Conservation (phyloP, 2,797 vertebrate species). For the Decapterus maruadsi region DNA sequence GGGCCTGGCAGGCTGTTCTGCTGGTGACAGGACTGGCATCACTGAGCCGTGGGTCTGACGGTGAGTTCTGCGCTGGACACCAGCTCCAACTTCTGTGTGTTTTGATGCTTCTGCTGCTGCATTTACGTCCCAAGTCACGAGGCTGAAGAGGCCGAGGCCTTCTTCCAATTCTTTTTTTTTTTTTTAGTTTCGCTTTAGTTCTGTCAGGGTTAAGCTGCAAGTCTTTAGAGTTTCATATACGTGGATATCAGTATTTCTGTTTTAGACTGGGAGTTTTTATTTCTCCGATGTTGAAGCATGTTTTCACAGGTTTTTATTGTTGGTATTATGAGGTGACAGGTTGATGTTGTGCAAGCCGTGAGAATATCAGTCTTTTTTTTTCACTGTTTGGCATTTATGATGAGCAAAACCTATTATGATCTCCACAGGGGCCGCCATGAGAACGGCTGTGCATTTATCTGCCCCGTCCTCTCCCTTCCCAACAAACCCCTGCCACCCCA, state of each 20-base stretch:
- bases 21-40: slow-evolving; percentile 76
- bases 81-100: slow-evolving; percentile 1
- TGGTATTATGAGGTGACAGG: slow-evolving; percentile 3
- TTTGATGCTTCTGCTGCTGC: slow-evolving; percentile 8
- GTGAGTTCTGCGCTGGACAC: slow-evolving; percentile 71
- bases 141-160: slow-evolving; percentile 1
- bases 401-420: slow-evolving; percentile 65
- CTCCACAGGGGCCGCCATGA: slow-evolving; percentile 52
- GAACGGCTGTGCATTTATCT: slow-evolving; percentile 53
- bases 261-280: background rate
- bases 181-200: background rate
- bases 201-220: background rate
- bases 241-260: too few species aligned
- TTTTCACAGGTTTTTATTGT: slow-evolving; percentile 24
- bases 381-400: slow-evolving; percentile 65
- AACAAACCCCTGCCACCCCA: background rate
- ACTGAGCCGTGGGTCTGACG: slow-evolving; percentile 66
- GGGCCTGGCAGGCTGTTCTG: slow-evolving; percentile 70
- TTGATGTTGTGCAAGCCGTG: slow-evolving; percentile 1
- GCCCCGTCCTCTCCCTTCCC: background rate
- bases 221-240: background rate
- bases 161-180: background rate
- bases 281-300: background rate
- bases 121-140: background rate
- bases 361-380: slow-evolving; percentile 59